These are phyloP conservation scores for Dendrolimus pini DNA, from an alignment of 2,888 invertebrate species.

Conservation along the genomic window DNA sequence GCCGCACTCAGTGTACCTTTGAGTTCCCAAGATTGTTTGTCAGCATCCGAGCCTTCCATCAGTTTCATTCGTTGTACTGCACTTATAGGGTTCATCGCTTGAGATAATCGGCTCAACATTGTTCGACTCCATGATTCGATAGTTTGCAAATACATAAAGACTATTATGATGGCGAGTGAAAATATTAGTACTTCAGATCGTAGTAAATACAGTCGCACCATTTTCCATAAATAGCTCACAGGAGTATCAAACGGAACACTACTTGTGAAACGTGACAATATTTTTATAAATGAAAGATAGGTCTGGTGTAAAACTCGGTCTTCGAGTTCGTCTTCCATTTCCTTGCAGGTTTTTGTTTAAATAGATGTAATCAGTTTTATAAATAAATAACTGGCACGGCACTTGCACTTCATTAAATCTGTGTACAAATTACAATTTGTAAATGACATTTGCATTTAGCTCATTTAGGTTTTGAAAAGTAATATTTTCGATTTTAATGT, in stretches of 20 bases:
- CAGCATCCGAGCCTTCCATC: slow-evolving; percentile 71
- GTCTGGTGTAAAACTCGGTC: slow-evolving; percentile 92
- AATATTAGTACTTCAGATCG: slow-evolving; percentile 88
- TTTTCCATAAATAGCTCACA: slow-evolving; percentile 85
- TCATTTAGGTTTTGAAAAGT: not conserved
- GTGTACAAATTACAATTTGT: slow-evolving; percentile 13
- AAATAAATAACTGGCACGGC: slow-evolving; percentile 1
- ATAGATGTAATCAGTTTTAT: not conserved
- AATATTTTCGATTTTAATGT: not conserved
- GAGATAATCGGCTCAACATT: slow-evolving; percentile 82
- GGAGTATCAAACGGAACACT: slow-evolving; percentile 87
- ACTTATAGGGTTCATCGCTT: slow-evolving; percentile 78
- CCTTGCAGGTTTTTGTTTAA: slow-evolving; percentile 23
- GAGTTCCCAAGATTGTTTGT: slow-evolving; percentile 84
- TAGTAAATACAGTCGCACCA: slow-evolving; percentile 85
- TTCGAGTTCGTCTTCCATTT: slow-evolving; percentile 95
- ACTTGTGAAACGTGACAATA: slow-evolving; percentile 88
- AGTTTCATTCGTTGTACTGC: slow-evolving; percentile 78
- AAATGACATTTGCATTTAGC: slow-evolving; percentile 3
- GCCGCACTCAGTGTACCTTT: slow-evolving; percentile 86
- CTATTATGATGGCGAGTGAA: slow-evolving; percentile 81
- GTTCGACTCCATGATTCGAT: slow-evolving; percentile 89
- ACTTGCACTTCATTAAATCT: slow-evolving; percentile 9
- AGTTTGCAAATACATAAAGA: slow-evolving; percentile 88
- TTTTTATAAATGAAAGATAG: slow-evolving; percentile 90